Evolutionary conservation across 92 coral and sea anemone species (phyloP).

Genomic region (Bergia sp.): DNA sequence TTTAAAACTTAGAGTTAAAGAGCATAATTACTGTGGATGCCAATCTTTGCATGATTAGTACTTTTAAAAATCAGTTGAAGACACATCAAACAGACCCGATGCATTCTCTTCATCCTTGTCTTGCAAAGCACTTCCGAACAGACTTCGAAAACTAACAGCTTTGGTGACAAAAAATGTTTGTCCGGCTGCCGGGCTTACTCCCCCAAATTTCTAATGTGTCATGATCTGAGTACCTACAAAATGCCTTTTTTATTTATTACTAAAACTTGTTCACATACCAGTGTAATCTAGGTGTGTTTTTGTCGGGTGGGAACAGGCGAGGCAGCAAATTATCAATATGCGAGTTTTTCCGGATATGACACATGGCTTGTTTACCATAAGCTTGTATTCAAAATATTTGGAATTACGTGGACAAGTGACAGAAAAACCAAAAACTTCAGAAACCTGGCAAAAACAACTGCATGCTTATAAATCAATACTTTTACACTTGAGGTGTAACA

Average conservation of each 20-base stretch:
- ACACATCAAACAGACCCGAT: neutral
- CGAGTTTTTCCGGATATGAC: neutral
- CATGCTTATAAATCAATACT: neutral
- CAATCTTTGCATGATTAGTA: neutral
- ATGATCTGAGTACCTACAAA: neutral
- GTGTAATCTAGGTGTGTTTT: slow-evolving; percentile 8
- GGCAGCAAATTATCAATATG: neutral
- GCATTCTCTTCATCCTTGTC: neutral
- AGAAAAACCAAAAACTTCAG: neutral
- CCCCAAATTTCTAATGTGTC: neutral
- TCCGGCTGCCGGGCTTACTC: neutral
- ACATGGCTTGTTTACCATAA: slow-evolving; percentile 1
- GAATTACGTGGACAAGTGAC: neutral
- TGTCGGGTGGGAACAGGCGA: neutral
- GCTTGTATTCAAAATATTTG: slow-evolving; percentile 7
- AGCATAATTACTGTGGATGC: neutral
- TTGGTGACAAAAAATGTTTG: neutral
- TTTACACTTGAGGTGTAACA: neutral
- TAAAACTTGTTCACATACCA: neutral
- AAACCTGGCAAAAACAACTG: slow-evolving; percentile 1
- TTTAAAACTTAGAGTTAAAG: neutral
- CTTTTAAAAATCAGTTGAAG: neutral
- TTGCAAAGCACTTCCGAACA: slow-evolving; percentile 2
- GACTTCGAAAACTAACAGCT: neutral
- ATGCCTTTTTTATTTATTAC: neutral